phyloP scores from a whole-genome alignment of 2,797 vertebrate species.

The Pagetopsis macropterus region DNA sequence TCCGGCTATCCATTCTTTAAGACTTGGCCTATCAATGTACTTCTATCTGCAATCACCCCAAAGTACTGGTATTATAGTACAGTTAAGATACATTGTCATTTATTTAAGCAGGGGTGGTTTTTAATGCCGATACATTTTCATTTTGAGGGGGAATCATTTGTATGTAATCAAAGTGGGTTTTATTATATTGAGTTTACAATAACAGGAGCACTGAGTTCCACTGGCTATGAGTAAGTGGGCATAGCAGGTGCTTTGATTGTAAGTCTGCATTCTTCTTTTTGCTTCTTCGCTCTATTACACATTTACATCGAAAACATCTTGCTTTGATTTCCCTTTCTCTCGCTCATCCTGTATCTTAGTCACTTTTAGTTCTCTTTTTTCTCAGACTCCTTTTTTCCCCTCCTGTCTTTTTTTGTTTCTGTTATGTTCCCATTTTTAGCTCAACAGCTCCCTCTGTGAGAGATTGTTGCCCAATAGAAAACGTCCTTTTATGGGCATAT shows the following conservation, averaged over 20 bases:
- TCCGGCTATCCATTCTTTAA: not conserved
- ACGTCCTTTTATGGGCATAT: slow-evolving; percentile 33
- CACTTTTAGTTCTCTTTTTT: slow-evolving; percentile 13
- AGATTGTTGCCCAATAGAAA: slow-evolving; percentile 46
- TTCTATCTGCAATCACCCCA: not conserved
- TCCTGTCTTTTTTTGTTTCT: slow-evolving; percentile 41
- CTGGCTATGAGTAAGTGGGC: not conserved
- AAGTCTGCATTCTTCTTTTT: not conserved
- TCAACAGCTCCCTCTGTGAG: slow-evolving; percentile 86
- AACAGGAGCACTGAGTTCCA: slow-evolving; percentile 36
- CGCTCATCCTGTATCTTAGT: no score
- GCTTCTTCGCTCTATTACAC: slow-evolving; percentile 7
- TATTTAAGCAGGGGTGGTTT: not conserved
- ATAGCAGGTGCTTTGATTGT: not conserved
- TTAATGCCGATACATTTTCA: not conserved
- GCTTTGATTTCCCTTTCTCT: slow-evolving; percentile 1
- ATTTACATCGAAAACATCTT: slow-evolving; percentile 18
- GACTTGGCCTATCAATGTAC: not conserved
- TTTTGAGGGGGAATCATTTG: slow-evolving; percentile 9
- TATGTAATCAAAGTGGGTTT: not conserved
- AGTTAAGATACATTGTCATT: not conserved
- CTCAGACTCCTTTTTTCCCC: slow-evolving; percentile 32
- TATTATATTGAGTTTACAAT: slow-evolving; percentile 22
- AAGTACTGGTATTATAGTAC: not conserved
- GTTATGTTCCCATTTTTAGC: slow-evolving; percentile 64